Conservation (phyloP, 2,113 vertebrate species). For the Toxostoma redivivum region DNA sequence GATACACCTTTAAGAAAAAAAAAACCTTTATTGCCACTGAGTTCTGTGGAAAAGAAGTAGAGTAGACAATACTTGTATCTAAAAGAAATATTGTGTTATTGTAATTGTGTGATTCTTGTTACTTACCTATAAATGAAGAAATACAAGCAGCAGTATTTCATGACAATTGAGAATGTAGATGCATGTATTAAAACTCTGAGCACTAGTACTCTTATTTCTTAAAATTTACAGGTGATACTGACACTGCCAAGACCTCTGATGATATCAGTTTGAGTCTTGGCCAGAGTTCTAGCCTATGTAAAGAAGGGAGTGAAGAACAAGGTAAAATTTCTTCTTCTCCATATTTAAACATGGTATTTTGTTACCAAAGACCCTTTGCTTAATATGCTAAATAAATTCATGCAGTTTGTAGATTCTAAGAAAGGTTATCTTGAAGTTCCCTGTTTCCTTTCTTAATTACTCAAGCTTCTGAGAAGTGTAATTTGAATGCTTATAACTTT, state of each 20-base stretch:
- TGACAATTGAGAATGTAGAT: neutral
- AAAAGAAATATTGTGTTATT: neutral
- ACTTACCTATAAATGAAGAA: neutral
- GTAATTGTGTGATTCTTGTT: neutral
- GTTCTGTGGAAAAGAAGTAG: neutral
- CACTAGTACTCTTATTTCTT: conserved; percentile 25
- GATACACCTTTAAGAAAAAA: neutral
- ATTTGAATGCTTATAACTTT: neutral
- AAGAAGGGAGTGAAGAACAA: conserved; percentile 90
- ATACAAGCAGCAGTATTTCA: neutral
- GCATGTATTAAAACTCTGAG: neutral
- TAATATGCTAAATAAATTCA: neutral
- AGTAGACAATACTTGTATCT: neutral
- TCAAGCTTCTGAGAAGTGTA: neutral
- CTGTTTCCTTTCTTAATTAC: neutral
- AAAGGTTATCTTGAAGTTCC: neutral
- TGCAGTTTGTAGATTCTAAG: neutral
- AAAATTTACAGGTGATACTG: conserved; percentile 79
- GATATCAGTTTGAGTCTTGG: conserved; percentile 95
- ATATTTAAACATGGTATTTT: neutral
- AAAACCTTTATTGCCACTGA: neutral
- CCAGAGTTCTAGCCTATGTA: conserved; percentile 90
- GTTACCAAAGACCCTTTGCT: neutral
- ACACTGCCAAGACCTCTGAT: conserved; percentile 89
- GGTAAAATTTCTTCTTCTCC: conserved; percentile 73